These are phyloP conservation scores for Otis tarda DNA, from an alignment of 2,113 vertebrate genomes.

Conservation along the genomic window DNA sequence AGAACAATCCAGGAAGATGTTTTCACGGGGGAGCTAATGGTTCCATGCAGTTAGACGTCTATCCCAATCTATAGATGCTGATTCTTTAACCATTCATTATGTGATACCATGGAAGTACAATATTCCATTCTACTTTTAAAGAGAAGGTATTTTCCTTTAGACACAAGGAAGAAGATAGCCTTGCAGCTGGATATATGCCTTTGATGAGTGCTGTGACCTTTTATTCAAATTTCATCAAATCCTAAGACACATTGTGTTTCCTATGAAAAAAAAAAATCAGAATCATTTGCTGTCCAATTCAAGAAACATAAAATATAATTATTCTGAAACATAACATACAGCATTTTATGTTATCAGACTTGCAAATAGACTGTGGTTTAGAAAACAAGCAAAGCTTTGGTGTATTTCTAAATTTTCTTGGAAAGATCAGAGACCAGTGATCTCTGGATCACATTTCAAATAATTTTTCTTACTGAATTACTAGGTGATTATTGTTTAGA, in stretches of 20 bases:
- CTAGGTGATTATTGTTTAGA: neutral
- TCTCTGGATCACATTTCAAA: neutral
- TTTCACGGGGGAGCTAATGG: rapidly evolving
- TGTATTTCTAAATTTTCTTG: neutral
- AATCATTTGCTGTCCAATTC: neutral
- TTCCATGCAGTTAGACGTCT: neutral
- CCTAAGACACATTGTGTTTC: neutral
- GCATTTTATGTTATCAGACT: neutral
- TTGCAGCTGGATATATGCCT: neutral
- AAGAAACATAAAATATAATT: neutral
- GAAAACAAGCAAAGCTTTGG: neutral
- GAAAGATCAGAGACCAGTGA: neutral
- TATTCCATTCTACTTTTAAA: neutral
- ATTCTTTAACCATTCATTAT: neutral
- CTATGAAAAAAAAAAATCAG: neutral
- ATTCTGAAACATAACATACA: neutral
- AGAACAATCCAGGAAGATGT: neutral
- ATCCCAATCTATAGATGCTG: neutral
- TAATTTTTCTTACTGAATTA: neutral
- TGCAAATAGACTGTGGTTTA: neutral
- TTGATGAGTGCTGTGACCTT: rapidly evolving
- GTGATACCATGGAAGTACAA: rapidly evolving
- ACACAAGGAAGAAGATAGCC: neutral
- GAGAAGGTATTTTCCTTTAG: neutral
- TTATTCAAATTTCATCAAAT: neutral